Base-by-base conservation (phyloP, 2,113 vertebrate species). In the Larimichthys polyactis region DNA sequence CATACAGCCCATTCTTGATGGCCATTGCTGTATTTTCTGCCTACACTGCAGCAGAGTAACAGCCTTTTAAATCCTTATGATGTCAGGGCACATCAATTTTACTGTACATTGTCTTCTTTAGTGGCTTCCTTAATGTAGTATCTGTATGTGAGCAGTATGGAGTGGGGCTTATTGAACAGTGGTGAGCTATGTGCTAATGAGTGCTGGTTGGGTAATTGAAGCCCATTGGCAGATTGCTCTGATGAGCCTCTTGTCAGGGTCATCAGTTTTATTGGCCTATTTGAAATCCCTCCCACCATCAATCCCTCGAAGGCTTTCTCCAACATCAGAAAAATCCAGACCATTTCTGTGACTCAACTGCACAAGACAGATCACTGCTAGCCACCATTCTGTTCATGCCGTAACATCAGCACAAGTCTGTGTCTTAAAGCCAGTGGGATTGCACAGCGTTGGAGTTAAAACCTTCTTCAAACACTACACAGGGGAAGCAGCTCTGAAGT, bases 231-330 rank as follows among this genome's bases (percentile, higher is more conserved):
- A 4, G 14, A 17, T 71, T 63, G 20, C 20, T 54, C 43, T 62
- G 32, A 81, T 66, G 43, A 64, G 58, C 52, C 59, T 48, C 55
- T 78, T 43, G 27, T 48, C 16, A 11, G 20, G 40, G 49, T 74
- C 64, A 64, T 80, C 64, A 29, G 52, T 77, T 83, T 71, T 78
- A 52, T 64, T 75, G 72, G 46, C 71, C 46, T 49, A 52, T 79
- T 71, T 84, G 69, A 88, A 79, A 86, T 73, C 73, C 44, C 22
- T 79, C 77, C 83, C 66, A 60, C 20, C 52, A 22, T 4, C 52
- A 55, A 57, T 24, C 11, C 75, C 55, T 67, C 65, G 8, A 5
- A 76, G 72, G 63, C 43, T 54, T 72, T 49, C 49, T 51, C 29
- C 20, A 71, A 66, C 60, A 29, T 29, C 51, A 68, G 27, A 52